Evolutionary conservation across 23 tunicate species (phyloP).

Genomic region (Oikopleura dioica): DNA sequence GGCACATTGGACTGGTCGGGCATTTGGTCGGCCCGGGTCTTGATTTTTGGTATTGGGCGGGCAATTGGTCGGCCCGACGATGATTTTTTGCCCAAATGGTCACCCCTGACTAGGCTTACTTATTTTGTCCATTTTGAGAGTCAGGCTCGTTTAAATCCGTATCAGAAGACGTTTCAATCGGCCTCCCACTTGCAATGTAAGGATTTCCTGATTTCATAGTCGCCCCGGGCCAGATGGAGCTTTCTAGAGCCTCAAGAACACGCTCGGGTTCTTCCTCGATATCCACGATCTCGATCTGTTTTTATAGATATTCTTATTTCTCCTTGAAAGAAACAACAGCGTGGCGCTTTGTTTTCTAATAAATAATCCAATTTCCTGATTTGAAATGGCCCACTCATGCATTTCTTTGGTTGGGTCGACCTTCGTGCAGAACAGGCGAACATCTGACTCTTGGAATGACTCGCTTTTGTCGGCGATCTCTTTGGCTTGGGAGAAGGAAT

Average conservation of each 20-base stretch:
- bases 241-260: not conserved
- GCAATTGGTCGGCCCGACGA: no score
- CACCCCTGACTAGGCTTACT: not conserved
- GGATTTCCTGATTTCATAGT: no score
- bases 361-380: not conserved
- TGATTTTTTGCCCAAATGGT: no score
- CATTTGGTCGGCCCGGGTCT: no score
- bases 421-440: not conserved
- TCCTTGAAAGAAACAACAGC: no score
- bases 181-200: no score
- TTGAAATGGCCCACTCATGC: not conserved
- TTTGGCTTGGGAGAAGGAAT: not conserved
- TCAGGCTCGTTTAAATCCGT: no score
- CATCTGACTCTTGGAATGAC: not conserved
- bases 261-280: not conserved
- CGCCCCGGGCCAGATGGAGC: not conserved
- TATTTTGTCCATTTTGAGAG: not conserved
- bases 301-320: not conserved
- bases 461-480: not conserved
- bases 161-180: no score
- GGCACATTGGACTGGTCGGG: no score
- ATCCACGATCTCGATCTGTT: not conserved
- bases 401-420: not conserved
- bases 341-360: not conserved
- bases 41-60: no score